Evolutionary conservation across 2,113 vertebrate species (phyloP).

Genomic region (Seriola aureovittata): DNA sequence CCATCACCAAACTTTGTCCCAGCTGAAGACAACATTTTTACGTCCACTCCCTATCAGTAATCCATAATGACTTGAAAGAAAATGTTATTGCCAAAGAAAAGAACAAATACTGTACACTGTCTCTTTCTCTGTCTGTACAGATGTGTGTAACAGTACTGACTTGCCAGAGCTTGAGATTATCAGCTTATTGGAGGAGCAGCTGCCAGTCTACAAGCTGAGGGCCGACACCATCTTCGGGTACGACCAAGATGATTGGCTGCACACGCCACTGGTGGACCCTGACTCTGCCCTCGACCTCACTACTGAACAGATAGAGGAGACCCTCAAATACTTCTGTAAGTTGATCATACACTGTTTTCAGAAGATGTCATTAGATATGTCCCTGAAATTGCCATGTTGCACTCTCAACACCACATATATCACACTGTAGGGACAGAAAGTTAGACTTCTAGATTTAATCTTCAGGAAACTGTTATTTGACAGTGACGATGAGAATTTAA

Average conservation of each 20-base stretch:
- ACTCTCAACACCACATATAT: background rate
- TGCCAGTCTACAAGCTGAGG: slow-evolving; percentile 97
- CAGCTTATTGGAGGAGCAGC: slow-evolving; percentile 97
- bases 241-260: slow-evolving; percentile 98
- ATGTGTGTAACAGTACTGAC: slow-evolving; percentile 98
- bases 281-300: slow-evolving; percentile 92
- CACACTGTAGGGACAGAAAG: background rate
- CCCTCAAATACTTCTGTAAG: slow-evolving; percentile 99
- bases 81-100: background rate
- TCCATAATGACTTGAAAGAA: background rate
- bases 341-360: slow-evolving; percentile 37
- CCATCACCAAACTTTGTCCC: background rate
- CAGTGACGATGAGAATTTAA: background rate
- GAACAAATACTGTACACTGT: background rate
- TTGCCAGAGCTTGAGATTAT: slow-evolving; percentile 99
- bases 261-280: slow-evolving; percentile 94
- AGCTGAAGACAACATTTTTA: background rate
- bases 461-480: background rate
- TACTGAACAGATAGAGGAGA: slow-evolving; percentile 97
- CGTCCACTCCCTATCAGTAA: background rate
- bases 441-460: background rate
- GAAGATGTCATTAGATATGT: background rate
- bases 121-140: slow-evolving; percentile 77
- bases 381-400: background rate
- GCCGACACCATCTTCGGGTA: slow-evolving; percentile 98